Percentiles rank a stretch among this genome's conserved stretches.
These are phyloP conservation scores for Falco columbarius DNA, from an alignment of 2,797 vertebrate species.

Conservation along the genomic window DNA sequence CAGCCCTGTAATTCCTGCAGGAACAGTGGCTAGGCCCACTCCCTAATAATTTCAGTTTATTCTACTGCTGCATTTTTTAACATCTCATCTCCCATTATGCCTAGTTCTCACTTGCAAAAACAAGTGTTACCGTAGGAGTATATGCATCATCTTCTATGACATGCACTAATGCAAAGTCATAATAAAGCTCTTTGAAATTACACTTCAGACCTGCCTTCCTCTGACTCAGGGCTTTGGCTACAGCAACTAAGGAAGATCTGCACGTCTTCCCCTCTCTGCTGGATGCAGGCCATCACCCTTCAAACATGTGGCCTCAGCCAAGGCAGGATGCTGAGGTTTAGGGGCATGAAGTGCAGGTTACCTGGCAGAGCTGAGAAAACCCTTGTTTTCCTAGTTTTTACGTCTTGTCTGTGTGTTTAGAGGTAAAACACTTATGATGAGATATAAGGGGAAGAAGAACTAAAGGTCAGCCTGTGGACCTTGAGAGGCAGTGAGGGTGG, in stretches of 20 bases:
- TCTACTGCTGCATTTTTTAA: background rate
- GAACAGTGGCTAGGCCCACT: background rate
- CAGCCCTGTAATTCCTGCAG: background rate
- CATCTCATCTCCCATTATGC: background rate
- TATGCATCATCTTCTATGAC: background rate
- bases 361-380: background rate
- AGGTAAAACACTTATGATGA: background rate
- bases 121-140: background rate
- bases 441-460: background rate
- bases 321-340: background rate
- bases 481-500: background rate
- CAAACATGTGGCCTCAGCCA: background rate
- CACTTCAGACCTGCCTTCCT: background rate
- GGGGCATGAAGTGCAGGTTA: background rate
- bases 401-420: background rate
- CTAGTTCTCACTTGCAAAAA: background rate
- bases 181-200: constrained; percentile 13
- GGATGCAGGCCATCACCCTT: background rate
- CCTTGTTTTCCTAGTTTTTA: background rate
- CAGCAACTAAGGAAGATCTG: background rate
- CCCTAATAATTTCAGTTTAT: background rate
- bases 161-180: constrained; percentile 1
- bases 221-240: background rate
- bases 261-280: background rate
- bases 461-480: background rate